Conservation (phyloP, 2,888 invertebrate species). For the Ornithoptera alexandrae region DNA sequence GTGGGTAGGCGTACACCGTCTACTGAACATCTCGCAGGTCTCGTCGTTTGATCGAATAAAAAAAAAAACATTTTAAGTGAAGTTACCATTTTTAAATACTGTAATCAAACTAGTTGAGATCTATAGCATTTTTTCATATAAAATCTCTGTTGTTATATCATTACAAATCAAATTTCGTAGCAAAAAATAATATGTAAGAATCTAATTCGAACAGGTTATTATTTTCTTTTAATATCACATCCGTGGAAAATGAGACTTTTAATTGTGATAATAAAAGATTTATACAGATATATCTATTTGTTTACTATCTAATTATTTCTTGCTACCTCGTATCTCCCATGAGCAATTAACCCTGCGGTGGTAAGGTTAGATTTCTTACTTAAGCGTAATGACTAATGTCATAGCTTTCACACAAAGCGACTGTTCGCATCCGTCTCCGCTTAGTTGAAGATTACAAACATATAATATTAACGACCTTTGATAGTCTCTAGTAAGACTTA, state of each 20-base stretch:
- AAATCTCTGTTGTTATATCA: no score
- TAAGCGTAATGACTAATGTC: conserved; percentile 21
- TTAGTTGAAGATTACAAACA: conserved; percentile 11
- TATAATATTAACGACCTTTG: not conserved
- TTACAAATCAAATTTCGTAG: no score
- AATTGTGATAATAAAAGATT: not conserved
- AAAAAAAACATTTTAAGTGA: no score
- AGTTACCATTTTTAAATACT: no score
- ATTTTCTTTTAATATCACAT: not conserved
- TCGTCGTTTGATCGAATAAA: no score
- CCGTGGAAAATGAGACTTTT: not conserved
- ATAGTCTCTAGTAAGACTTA: not conserved
- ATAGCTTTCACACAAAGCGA: conserved; percentile 19
- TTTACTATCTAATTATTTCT: conserved; percentile 5
- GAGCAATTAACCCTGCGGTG: conserved; percentile 20
- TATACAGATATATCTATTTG: not conserved
- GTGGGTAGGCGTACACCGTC: no score
- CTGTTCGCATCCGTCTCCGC: conserved; percentile 7
- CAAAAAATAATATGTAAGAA: not conserved
- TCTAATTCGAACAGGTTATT: not conserved
- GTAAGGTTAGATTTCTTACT: conserved; percentile 19
- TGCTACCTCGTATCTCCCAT: conserved; percentile 3
- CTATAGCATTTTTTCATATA: no score
- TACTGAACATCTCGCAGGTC: no score
- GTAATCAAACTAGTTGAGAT: no score